Conservation (phyloP, 2,113 vertebrate species). For the Salvelinus fontinalis region DNA sequence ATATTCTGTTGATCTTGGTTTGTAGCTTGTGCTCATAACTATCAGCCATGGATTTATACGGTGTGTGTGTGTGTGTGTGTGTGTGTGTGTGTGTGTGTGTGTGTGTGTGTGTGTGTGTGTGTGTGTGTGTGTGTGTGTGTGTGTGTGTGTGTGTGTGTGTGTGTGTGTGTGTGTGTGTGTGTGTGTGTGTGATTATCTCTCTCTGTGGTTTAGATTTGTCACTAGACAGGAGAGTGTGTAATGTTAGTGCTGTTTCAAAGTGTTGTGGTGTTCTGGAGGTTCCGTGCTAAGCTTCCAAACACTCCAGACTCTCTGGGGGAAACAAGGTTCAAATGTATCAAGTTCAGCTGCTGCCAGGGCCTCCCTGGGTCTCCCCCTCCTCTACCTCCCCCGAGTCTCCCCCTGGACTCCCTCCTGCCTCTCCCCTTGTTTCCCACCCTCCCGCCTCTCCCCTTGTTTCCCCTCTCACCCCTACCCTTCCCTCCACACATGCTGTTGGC, state of each 20-base stretch:
- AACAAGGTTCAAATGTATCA: conserved; percentile 63
- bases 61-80: background rate
- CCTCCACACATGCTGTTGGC: conserved; percentile 38
- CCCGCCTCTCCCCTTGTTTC: conserved; percentile 26
- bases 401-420: conserved; percentile 34
- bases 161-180: background rate
- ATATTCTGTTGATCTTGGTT: too few relatives aligned
- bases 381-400: conserved; percentile 9
- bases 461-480: background rate
- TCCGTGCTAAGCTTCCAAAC: conserved; percentile 53
- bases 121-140: background rate
- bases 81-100: background rate
- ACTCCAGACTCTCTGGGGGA: conserved; percentile 52
- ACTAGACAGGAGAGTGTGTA: conserved; percentile 21
- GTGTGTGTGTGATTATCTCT: conserved; percentile 19
- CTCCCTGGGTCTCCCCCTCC: conserved; percentile 33
- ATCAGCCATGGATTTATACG: background rate
- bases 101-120: background rate
- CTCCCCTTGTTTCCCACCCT: background rate
- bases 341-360: conserved; percentile 47
- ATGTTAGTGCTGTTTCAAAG: conserved; percentile 2
- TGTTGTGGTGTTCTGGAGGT: conserved; percentile 39
- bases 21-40: background rate
- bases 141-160: background rate
- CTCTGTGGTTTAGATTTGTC: conserved; percentile 17